Percentiles rank a stretch among this genome's conserved stretches.
These are phyloP conservation scores for Tyria jacobaeae DNA, from an alignment of 2,888 invertebrate species.

Conservation along the genomic window DNA sequence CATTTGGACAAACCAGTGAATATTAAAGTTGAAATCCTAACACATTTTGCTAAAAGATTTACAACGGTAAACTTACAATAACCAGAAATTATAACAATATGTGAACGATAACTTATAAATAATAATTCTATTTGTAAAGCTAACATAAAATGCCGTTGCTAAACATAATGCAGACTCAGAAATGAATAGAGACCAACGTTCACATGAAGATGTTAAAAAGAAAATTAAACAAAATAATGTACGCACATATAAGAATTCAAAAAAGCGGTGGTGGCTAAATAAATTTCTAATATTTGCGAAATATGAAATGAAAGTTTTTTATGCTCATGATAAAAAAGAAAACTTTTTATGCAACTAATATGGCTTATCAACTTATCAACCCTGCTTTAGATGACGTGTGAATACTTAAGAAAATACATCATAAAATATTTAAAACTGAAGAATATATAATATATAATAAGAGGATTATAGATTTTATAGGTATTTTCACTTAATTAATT, in stretches of 20 bases:
- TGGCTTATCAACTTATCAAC: neutral
- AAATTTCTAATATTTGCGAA: slow-evolving; percentile 34
- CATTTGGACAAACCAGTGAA: neutral
- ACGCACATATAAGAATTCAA: slow-evolving; percentile 10
- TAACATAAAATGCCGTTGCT: slow-evolving; percentile 20
- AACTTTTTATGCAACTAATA: slow-evolving; percentile 6
- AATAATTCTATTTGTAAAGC: slow-evolving; percentile 9
- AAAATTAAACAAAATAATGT: slow-evolving; percentile 24
- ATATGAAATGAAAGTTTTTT: slow-evolving; percentile 36
- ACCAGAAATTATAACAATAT: neutral
- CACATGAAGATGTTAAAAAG: slow-evolving; percentile 26
- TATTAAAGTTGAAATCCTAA: neutral
- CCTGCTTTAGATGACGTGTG: neutral
- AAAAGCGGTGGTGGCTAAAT: slow-evolving; percentile 8
- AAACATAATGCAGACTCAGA: slow-evolving; percentile 18
- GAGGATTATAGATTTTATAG: neutral
- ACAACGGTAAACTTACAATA: neutral
- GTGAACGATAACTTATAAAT: slow-evolving; percentile 4
- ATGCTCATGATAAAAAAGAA: slow-evolving; percentile 20
- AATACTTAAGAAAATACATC: neutral
- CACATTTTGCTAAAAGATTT: neutral
- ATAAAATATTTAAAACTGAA: neutral
- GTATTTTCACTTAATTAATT: too few species aligned
- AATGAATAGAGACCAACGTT: slow-evolving; percentile 25
- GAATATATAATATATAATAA: too few species aligned